These are phyloP conservation scores for Melanerpes formicivorus DNA, from an alignment of 2,113 vertebrate genomes.

Conservation along the genomic window DNA sequence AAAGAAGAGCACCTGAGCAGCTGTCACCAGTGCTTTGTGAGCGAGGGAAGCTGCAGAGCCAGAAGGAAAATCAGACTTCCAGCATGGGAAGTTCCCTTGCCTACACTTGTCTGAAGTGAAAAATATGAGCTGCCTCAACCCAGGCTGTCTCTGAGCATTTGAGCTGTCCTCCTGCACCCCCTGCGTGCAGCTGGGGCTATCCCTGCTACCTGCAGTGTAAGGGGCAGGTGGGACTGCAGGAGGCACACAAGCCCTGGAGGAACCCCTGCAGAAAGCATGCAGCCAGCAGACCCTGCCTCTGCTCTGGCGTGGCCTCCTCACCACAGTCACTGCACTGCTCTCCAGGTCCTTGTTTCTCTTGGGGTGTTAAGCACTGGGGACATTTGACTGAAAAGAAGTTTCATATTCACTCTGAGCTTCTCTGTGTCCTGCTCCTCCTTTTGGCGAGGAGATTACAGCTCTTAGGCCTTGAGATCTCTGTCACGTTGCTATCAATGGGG, in stretches of 20 bases:
- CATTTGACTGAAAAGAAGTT: slow-evolving; percentile 6
- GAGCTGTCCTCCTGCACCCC: slow-evolving; percentile 5
- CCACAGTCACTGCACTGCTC: background rate
- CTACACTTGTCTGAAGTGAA: background rate
- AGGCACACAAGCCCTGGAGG: background rate
- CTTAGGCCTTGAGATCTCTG: background rate
- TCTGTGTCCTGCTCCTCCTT: slow-evolving; percentile 8
- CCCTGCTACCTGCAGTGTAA: background rate
- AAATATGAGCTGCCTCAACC: background rate
- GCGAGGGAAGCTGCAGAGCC: background rate
- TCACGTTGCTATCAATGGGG: background rate
- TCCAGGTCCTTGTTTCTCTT: rapidly evolving
- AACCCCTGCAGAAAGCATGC: background rate
- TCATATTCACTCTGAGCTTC: background rate
- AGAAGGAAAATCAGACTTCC: background rate
- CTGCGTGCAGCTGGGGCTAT: background rate
- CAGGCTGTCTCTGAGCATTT: background rate
- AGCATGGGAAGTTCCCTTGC: background rate
- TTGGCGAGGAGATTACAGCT: background rate
- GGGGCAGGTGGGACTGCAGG: background rate
- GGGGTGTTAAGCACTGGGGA: background rate
- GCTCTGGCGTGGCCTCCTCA: background rate
- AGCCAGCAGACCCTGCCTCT: background rate
- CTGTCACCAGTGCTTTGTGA: background rate
- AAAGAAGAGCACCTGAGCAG: background rate